Base-by-base conservation (phyloP, 2,888 invertebrate species). In the Melinaea menophilus region DNA sequence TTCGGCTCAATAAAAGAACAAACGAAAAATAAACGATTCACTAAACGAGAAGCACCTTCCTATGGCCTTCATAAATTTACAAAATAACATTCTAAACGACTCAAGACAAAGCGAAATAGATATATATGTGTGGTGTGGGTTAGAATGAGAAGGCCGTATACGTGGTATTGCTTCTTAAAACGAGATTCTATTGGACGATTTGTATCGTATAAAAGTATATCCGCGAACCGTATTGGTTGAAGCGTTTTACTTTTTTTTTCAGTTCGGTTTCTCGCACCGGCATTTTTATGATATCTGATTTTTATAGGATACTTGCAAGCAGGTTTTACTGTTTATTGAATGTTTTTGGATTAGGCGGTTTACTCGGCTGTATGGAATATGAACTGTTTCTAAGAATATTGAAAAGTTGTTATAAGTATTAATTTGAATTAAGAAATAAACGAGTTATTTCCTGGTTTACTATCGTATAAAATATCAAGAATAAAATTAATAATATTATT, bases 221-320 rank as follows among this genome's bases (percentile, higher is more conserved):
- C 71, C 72, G 71, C 62, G 66, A 57, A 63, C 70, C 70, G 72
- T 74, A 80, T 80, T 81, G 80, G 81, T 68, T 62, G 72, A 69
- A 58, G 66, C 58, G 67, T 66, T 75, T 81, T 75, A 72, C 75
- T 75, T 77, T 76, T 77, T 76, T 71, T 73, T 74, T 65, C 69
- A 72, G 68, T 71, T 73, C 70, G 70, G 69, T 67, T 67, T 62
- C 69, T 69, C 63, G 70, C 59, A 65, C 64, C 70, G 61, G 70
- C 67, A 67, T 70, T 79, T 82, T 83, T 81, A 81, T 75, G 79
- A 79, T 79, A 76, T 76, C 78, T 80, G 80, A 80, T 78, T 81
- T 84, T 85, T 84, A 85, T 82, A 78, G 80, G 73, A 78, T 77
- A 78, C 78, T 84, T 80, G 72, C 70, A 70, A 75, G 73, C 82